Evolutionary conservation across 2,888 invertebrate species (phyloP), one percentile per base, ranked within the genome.

Genomic region (Hirtodrosophila trivittata): DNA sequence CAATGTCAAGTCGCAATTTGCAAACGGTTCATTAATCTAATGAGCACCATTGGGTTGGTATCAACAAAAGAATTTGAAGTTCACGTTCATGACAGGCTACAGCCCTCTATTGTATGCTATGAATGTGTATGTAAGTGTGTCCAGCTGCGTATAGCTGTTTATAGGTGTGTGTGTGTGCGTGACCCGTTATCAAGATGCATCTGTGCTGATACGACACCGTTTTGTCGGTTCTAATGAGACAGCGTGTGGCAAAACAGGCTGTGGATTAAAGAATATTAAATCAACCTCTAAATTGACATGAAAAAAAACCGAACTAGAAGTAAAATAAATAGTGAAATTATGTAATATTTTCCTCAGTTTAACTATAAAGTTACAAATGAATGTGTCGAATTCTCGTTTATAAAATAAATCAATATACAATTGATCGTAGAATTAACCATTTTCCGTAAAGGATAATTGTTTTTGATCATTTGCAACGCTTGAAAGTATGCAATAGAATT

Each of bases 51-150:
- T 28, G 28, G 28, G 28, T n/a, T 7, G 2, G 39, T 28, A 8
- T 28, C 51, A 60, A 78, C 87, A 80, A 86, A 73, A 84, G 80
- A 74, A 86, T 86, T 80, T 78, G 76, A 66, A 74, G 69, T 75
- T 75, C 74, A 77, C 59, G 55, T 71, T 66, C 86, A 47, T 57
- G 74, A 66, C 69, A 75, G 46, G 32, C 41, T 58, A 16, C 18
- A 33, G 74, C 77, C 64, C 81, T 51, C 66, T 62, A 45, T 78
- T 78, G 78, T 86, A 84, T 86, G 86, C 86, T 80, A 80, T 18
- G 10, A 58, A 50, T 37, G 18, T 41, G 12, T 25, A 10, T 25
- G 38, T n/a, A 33, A 28, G 33, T 30, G 21, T 14, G 10, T 10
- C 2, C 9, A 28, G 33, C 9, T 35, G 28, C 33, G 26, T 38